These are phyloP conservation scores for Pavo muticus DNA, from an alignment of 2,113 vertebrate species.

Conservation along the genomic window DNA sequence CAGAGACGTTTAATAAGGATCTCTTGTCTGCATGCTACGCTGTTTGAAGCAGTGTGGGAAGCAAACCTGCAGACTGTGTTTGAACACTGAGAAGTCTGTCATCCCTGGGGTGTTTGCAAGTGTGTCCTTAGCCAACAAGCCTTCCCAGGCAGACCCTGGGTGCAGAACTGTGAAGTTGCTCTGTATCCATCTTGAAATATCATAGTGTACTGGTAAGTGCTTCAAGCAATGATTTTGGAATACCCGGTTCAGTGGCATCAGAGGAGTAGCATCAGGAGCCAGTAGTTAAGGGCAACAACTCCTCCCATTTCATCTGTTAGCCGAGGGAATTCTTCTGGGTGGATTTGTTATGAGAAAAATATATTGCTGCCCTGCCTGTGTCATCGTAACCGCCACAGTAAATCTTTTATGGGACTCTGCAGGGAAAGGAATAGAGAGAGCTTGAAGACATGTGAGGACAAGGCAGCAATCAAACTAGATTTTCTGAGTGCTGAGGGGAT, in stretches of 20 bases:
- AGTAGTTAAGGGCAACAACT: background rate
- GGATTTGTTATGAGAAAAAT: background rate
- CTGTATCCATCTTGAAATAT: background rate
- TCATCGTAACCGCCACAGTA: background rate
- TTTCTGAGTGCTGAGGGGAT: background rate
- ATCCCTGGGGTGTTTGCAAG: background rate
- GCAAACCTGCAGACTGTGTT: background rate
- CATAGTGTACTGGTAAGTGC: background rate
- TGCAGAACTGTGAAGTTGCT: background rate
- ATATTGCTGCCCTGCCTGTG: background rate
- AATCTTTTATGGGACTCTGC: background rate
- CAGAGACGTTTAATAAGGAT: background rate
- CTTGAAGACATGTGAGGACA: conserved; percentile 6
- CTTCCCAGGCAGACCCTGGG: background rate
- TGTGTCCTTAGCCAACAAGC: background rate
- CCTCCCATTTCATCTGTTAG: background rate
- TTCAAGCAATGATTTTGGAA: background rate
- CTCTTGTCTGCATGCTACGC: background rate
- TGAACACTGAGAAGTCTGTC: background rate
- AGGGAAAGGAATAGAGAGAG: background rate
- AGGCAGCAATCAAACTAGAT: background rate
- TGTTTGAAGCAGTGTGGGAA: background rate
- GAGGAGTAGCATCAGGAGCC: background rate
- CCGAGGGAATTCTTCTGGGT: background rate
- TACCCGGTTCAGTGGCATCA: background rate